Base-by-base conservation (phyloP, 2,888 invertebrate species). In the Emmelina monodactyla region DNA sequence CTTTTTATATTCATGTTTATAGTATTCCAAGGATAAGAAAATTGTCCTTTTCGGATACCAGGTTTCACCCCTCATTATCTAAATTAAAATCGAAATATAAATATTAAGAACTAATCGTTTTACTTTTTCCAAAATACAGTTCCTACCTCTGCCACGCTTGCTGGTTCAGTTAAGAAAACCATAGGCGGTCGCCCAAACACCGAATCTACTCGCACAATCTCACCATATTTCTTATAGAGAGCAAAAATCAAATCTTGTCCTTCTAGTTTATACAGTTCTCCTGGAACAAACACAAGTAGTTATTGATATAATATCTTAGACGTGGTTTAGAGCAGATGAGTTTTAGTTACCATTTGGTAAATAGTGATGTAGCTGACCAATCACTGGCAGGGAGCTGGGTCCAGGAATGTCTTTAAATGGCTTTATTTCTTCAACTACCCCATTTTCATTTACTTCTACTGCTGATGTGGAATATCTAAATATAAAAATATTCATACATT, bases 121-220 rank as follows among this genome's bases (percentile, higher is more conserved):
- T n/a, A n/a, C n/a, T n/a, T n/a, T n/a, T n/a, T n/a, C n/a, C n/a
- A n/a, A n/a, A n/a, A n/a, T n/a, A n/a, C n/a, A n/a, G n/a, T n/a
- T n/a, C n/a, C n/a, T n/a, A n/a, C n/a, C n/a, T n/a, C n/a, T n/a
- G 54, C 54, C n/a, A 45, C 37, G 30, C 49, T 42, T 38, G 66
- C 64, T 1, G 68, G 49, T 28, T 71, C 69, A 34, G 39, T 51
- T 2, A 69, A 16, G 1, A 66, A 16, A 14, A 66, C 32, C 4
- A 60, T 32, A 1, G 56, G 38, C 0, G 42, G 40, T 10, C 22
- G 40, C 2, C 61, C 58, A 3, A 61, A 38, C 1, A 49, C 13
- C 0, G 49, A 46, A 4, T 61, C 52, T 1, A 69, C 31, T 39
- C 44, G 56, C 1, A 58, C 45, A 2, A 71, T 62, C 1, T 62